Conservation (phyloP, 2,797 vertebrate genomes). For the Potorous gilbertii region DNA sequence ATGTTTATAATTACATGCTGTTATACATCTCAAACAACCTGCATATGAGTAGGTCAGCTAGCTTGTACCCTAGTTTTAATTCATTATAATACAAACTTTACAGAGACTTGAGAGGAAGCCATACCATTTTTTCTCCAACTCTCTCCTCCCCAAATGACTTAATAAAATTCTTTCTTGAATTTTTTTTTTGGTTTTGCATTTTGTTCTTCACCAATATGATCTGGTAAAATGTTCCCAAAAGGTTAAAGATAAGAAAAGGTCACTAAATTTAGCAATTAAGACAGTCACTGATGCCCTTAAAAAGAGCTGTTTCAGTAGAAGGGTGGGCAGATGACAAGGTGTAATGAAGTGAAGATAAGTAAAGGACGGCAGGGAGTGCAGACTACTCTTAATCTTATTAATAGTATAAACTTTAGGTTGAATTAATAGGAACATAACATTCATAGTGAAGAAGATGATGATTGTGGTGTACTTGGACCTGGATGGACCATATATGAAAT, state of each 20-base stretch:
- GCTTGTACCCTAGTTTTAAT: background rate
- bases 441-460: background rate
- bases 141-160: background rate
- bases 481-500: background rate
- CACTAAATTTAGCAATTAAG: background rate
- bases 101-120: background rate
- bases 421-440: background rate
- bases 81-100: background rate
- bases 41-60: background rate
- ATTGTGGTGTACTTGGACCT: background rate
- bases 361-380: background rate
- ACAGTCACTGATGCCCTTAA: background rate
- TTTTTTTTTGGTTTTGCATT: background rate
- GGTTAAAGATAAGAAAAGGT: background rate
- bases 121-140: background rate
- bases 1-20: background rate
- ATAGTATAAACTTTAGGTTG: background rate
- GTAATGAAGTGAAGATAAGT: background rate
- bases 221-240: background rate
- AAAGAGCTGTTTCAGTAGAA: background rate
- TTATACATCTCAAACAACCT: background rate
- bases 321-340: background rate
- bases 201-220: background rate
- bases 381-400: background rate
- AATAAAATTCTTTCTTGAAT: background rate